Conservation (phyloP, 2,797 vertebrate genomes). For the Spheniscus humboldti region DNA sequence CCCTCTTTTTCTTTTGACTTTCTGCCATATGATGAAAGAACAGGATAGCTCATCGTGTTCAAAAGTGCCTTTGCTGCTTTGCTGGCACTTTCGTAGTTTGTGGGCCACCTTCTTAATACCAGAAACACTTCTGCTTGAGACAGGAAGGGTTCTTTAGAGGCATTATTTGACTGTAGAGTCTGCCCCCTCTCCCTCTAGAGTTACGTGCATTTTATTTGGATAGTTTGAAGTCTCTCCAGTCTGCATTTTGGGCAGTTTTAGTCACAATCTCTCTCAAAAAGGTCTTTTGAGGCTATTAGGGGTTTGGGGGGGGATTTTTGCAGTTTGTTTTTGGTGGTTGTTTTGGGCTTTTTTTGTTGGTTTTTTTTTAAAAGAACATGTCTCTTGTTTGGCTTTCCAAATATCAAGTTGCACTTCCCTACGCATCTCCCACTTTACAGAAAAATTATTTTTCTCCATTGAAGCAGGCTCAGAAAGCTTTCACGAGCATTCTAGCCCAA, state of each 20-base stretch:
- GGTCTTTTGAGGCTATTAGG: neutral
- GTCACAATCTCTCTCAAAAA: neutral
- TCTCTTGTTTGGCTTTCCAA: neutral
- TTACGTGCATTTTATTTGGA: fast-evolving
- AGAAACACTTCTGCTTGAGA: neutral
- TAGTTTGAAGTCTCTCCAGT: neutral
- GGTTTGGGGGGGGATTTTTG: neutral
- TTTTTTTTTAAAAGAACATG: neutral
- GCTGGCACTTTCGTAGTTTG: neutral
- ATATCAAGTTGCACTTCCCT: neutral
- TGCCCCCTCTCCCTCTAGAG: neutral
- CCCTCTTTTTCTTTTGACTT: neutral
- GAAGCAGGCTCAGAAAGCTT: neutral
- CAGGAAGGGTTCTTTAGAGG: neutral
- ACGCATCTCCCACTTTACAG: neutral
- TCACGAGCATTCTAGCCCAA: neutral
- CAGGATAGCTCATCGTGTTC: neutral
- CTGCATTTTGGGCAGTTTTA: neutral
- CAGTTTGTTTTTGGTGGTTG: fast-evolving
- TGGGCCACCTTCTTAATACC: neutral
- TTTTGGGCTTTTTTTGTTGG: neutral
- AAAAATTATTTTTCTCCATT: neutral
- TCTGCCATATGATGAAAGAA: neutral
- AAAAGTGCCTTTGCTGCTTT: neutral
- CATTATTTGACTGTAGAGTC: fast-evolving